A percentile compares a stretch with the other conserved stretches of the same genome.
Conservation (phyloP, 1,140 invertebrate species). For the Theocolax elegans region DNA sequence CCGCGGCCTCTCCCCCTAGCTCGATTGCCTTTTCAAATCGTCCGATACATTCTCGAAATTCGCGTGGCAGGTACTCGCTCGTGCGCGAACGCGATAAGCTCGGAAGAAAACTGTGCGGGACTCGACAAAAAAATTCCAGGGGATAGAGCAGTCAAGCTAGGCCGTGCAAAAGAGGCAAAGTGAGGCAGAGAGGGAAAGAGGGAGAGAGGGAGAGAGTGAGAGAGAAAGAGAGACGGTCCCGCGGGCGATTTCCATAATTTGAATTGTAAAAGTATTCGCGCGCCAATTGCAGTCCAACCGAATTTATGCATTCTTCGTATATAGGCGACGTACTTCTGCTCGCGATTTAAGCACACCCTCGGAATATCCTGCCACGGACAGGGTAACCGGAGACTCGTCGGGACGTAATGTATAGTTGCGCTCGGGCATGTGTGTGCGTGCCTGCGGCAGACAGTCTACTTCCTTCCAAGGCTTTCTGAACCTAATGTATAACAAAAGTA, state of each 20-base stretch:
- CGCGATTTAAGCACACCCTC: slow-evolving; percentile 25
- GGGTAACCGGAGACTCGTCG: slow-evolving; percentile 10
- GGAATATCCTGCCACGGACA: slow-evolving; percentile 10
- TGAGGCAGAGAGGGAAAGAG: too few species aligned
- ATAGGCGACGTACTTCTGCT: neutral
- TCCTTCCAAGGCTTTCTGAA: neutral
- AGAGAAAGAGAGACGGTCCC: too few species aligned
- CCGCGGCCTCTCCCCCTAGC: neutral
- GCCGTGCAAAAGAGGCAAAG: too few species aligned
- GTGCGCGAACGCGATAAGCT: slow-evolving; percentile 28
- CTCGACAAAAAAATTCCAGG: neutral
- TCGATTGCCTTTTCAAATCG: slow-evolving; percentile 28
- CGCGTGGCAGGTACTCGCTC: slow-evolving; percentile 3
- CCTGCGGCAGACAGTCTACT: slow-evolving; percentile 27
- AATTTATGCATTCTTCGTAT: slow-evolving; percentile 27
- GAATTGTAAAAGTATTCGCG: slow-evolving; percentile 42
- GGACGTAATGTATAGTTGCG: slow-evolving; percentile 6
- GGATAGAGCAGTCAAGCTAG: too few species aligned
- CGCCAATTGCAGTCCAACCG: slow-evolving; percentile 29
- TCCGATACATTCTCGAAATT: slow-evolving; percentile 15
- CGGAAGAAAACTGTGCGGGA: neutral
- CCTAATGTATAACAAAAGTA: slow-evolving; percentile 2
- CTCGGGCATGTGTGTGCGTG: neutral
- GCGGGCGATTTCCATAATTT: slow-evolving; percentile 34
- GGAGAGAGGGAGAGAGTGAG: too few species aligned